Percentiles rank a stretch among this genome's conserved stretches.
Evolutionary conservation across 92 coral and sea anemone genomes (phyloP).

Genomic region (Umimayanthus kanabou): DNA sequence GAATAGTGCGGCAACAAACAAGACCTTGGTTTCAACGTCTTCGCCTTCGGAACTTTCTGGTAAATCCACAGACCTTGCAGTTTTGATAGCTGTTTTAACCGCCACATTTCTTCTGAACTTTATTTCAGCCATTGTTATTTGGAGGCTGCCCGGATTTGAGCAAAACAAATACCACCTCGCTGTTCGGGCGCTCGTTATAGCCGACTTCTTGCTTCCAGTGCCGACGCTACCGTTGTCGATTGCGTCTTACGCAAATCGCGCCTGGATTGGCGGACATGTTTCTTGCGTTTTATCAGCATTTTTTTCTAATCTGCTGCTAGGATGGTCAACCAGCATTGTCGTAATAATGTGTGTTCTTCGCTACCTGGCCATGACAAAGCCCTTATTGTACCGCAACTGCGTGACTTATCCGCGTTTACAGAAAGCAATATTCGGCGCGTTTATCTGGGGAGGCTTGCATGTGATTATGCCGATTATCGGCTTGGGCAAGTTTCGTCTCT

Average conservation of each 20-base stretch:
- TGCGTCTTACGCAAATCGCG: constrained; percentile 65
- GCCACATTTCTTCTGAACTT: constrained; percentile 63
- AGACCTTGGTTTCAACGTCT: neutral
- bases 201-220: constrained; percentile 67
- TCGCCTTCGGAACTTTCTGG: neutral
- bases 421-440: constrained; percentile 52
- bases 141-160: constrained; percentile 74
- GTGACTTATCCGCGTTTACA: constrained; percentile 63
- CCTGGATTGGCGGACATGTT: constrained; percentile 77
- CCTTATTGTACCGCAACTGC: constrained; percentile 77
- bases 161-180: constrained; percentile 76
- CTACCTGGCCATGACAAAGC: constrained; percentile 79
- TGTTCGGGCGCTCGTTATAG: constrained; percentile 71
- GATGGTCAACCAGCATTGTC: constrained; percentile 84
- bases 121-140: constrained; percentile 70
- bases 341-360: constrained; percentile 74
- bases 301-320: constrained; percentile 68
- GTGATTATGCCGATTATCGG: constrained; percentile 69
- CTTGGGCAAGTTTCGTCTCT: constrained; percentile 74
- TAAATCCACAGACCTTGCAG: constrained; percentile 23
- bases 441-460: constrained; percentile 73
- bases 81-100: constrained; percentile 48
- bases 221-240: constrained; percentile 72
- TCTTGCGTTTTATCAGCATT: constrained; percentile 78
- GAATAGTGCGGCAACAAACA: neutral